A percentile compares a stretch with the other conserved stretches of the same genome.
Evolutionary conservation across 1,140 invertebrate genomes (phyloP).

Genomic region (Acyrthosiphon pisum): DNA sequence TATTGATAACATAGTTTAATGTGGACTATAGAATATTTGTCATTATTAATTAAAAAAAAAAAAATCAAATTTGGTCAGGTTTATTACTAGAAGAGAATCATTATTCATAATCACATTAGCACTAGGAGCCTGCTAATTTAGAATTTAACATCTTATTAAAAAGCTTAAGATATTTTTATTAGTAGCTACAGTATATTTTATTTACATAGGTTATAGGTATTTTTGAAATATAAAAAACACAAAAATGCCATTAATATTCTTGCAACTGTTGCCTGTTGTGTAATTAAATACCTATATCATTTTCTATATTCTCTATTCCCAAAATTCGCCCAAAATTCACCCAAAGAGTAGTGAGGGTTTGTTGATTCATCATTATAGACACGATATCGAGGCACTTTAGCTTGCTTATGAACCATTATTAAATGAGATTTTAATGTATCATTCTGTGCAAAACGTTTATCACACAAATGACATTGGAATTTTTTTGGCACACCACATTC

Average conservation of each 20-base stretch:
- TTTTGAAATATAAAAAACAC: too few relatives aligned
- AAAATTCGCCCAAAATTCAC: neutral
- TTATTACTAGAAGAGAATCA: too few relatives aligned
- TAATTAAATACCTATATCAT: neutral
- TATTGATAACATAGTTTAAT: too few relatives aligned
- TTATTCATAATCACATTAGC: too few relatives aligned
- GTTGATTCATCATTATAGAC: neutral
- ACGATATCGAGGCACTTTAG: neutral
- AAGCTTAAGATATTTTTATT: neutral
- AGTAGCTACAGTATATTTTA: neutral
- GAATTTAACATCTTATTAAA: neutral
- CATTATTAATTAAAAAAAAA: too few relatives aligned
- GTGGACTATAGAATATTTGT: too few relatives aligned
- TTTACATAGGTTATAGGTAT: too few relatives aligned
- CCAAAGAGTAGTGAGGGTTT: neutral
- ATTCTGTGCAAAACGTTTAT: conserved; percentile 54
- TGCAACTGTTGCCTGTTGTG: neutral
- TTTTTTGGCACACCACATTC: conserved; percentile 63
- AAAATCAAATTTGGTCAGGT: too few relatives aligned
- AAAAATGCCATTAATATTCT: too few relatives aligned
- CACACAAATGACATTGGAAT: conserved; percentile 63
- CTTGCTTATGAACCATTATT: conserved; percentile 5
- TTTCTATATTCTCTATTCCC: neutral
- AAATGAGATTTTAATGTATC: conserved; percentile 52
- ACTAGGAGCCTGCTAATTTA: neutral